These are phyloP conservation scores for Plumapathes pennacea DNA, from an alignment of 92 coral and sea anemone genomes.

Conservation along the genomic window DNA sequence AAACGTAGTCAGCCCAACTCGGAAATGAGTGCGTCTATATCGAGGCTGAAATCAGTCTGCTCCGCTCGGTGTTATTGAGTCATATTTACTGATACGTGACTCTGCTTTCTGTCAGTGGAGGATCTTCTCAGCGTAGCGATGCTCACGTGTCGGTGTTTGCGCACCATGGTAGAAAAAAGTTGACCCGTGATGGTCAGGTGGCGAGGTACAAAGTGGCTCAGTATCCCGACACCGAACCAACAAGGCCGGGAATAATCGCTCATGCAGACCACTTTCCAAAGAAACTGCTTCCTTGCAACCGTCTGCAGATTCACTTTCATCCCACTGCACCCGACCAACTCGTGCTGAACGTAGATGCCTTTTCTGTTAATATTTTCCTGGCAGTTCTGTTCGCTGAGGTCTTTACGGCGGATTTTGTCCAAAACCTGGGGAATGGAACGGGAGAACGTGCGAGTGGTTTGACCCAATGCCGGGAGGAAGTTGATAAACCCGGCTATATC, in stretches of 20 bases:
- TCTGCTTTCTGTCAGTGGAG: too few relatives aligned
- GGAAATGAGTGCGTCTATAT: too few relatives aligned
- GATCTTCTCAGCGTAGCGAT: too few relatives aligned
- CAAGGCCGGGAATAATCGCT: constrained; percentile 8
- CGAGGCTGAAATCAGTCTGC: too few relatives aligned
- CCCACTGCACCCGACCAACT: constrained; percentile 58
- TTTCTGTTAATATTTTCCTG: constrained; percentile 63
- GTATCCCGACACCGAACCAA: constrained; percentile 35
- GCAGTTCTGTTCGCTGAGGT: constrained; percentile 75
- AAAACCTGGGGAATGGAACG: too few relatives aligned
- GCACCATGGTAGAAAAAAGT: constrained; percentile 84
- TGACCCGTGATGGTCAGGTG: constrained; percentile 71
- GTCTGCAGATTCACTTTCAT: constrained; percentile 57
- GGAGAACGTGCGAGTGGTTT: background rate
- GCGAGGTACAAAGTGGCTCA: constrained; percentile 82
- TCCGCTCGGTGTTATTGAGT: too few relatives aligned
- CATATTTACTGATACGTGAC: too few relatives aligned
- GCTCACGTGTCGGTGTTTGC: constrained; percentile 66
- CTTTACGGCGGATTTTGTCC: constrained; percentile 47
- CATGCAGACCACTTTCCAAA: constrained; percentile 60
- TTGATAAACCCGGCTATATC: constrained; percentile 1
- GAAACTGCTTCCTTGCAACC: constrained; percentile 75
- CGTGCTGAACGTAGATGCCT: constrained; percentile 63
- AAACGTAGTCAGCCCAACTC: too few relatives aligned
- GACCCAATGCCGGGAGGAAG: background rate